Evolutionary conservation across 2,888 invertebrate genomes (phyloP).

Genomic region (Caenorhabditis sp.): DNA sequence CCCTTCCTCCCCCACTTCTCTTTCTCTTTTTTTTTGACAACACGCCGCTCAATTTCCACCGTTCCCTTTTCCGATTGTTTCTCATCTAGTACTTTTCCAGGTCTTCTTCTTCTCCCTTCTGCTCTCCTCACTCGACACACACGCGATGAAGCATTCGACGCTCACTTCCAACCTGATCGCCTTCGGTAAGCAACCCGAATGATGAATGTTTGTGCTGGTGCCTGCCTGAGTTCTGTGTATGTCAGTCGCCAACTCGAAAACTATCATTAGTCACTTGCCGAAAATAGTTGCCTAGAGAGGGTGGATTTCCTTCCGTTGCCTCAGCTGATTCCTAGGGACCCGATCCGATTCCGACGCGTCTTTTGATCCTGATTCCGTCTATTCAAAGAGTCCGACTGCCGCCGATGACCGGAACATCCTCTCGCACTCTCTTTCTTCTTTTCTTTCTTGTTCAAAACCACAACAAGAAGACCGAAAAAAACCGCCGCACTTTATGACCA

Average conservation of each 20-base stretch:
- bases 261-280: slow-evolving; percentile 9
- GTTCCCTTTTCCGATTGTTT: slow-evolving; percentile 16
- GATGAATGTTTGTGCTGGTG: slow-evolving; percentile 1
- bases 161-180: slow-evolving; percentile 63
- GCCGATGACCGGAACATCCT: slow-evolving; percentile 27
- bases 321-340: slow-evolving; percentile 22
- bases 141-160: slow-evolving; percentile 61
- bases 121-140: neutral
- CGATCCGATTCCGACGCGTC: no score
- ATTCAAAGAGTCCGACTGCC: slow-evolving; percentile 22
- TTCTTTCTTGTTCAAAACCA: slow-evolving; percentile 16
- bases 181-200: slow-evolving; percentile 46
- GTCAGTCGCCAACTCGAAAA: neutral
- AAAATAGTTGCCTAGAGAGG: neutral
- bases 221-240: neutral
- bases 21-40: slow-evolving; percentile 42
- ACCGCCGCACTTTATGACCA: no score
- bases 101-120: no score
- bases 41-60: slow-evolving; percentile 37
- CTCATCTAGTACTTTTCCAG: slow-evolving; percentile 32
- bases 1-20: slow-evolving; percentile 16
- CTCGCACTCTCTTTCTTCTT: slow-evolving; percentile 1
- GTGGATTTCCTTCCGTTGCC: slow-evolving; percentile 12
- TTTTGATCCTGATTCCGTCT: slow-evolving; percentile 32
- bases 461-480: no score